phyloP scores from a whole-genome alignment of 2,888 invertebrate genomes.

The Drosophila anceps region DNA sequence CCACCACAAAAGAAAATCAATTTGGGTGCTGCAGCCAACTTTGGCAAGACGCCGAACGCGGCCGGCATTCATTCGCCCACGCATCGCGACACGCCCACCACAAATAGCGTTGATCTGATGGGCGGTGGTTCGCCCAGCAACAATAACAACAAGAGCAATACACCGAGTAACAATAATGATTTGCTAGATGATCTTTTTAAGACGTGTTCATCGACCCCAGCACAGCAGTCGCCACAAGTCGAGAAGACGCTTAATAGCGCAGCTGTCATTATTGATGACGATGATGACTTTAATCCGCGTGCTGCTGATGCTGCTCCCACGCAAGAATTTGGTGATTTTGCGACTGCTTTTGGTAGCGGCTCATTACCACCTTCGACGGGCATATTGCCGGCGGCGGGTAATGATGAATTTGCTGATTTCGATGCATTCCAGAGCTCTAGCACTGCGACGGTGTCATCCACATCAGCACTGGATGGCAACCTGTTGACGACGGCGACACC shows the following conservation, averaged over 20 bases:
- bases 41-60: conserved; percentile 86
- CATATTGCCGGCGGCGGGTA: conserved; percentile 60
- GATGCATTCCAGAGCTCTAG: conserved; percentile 88
- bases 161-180: conserved; percentile 84
- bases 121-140: conserved; percentile 64
- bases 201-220: conserved; percentile 85
- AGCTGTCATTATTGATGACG: conserved; percentile 87
- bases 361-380: conserved; percentile 63
- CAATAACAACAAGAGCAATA: conserved; percentile 64
- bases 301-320: conserved; percentile 84
- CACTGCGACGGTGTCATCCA: conserved; percentile 38
- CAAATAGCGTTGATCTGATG: conserved; percentile 75
- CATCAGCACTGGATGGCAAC: conserved; percentile 64
- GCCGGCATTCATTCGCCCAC: conserved; percentile 85
- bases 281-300: conserved; percentile 85
- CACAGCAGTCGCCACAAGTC: conserved; percentile 52
- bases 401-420: conserved; percentile 93
- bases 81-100: conserved; percentile 84
- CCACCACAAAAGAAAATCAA: conserved; percentile 87
- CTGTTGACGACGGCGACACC: conserved; percentile 71
- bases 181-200: conserved; percentile 87
- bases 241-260: conserved; percentile 73
- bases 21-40: conserved; percentile 89
- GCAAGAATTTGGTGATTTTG: conserved; percentile 92
- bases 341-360: conserved; percentile 88